phyloP scores from a whole-genome alignment of 2,113 vertebrate species.

The Podarcis raffonei region DNA sequence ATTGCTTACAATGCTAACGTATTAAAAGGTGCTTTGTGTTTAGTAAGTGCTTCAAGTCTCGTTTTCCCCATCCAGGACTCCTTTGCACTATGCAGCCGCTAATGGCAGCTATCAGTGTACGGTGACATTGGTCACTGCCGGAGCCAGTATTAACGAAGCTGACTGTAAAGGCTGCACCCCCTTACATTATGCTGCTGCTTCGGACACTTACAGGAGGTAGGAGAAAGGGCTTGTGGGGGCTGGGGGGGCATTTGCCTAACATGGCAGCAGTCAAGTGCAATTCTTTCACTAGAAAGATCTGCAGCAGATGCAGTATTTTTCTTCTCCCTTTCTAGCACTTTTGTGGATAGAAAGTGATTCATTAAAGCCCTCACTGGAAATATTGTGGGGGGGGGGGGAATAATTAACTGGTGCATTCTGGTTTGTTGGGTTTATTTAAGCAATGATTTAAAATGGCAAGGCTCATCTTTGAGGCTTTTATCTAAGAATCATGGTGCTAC shows the following conservation, averaged over 20 bases:
- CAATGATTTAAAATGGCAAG: neutral
- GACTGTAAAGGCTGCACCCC: conserved; percentile 92
- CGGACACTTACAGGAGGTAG: conserved; percentile 90
- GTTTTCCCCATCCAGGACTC: conserved; percentile 75
- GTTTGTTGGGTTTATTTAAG: too few relatives aligned
- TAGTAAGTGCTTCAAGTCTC: neutral
- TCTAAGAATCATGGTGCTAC: neutral
- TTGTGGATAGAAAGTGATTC: neutral
- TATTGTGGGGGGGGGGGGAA: too few relatives aligned
- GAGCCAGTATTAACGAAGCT: conserved; percentile 85
- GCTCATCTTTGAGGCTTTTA: neutral
- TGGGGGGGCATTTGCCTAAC: accelerated
- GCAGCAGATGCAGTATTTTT: neutral
- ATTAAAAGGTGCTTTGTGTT: neutral
- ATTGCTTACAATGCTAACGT: too few relatives aligned
- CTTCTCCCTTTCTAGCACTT: neutral
- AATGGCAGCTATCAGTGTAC: conserved; percentile 92
- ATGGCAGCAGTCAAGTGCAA: too few relatives aligned
- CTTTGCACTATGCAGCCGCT: conserved; percentile 93
- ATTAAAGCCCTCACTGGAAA: neutral
- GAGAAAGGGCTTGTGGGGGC: neutral
- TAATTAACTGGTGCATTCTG: neutral
- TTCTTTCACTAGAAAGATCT: neutral
- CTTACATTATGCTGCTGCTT: conserved; percentile 92
- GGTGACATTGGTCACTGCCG: conserved; percentile 86